These are phyloP conservation scores for Cephalopachus bancanus DNA, from an alignment of 2,797 vertebrate species.

Conservation along the genomic window DNA sequence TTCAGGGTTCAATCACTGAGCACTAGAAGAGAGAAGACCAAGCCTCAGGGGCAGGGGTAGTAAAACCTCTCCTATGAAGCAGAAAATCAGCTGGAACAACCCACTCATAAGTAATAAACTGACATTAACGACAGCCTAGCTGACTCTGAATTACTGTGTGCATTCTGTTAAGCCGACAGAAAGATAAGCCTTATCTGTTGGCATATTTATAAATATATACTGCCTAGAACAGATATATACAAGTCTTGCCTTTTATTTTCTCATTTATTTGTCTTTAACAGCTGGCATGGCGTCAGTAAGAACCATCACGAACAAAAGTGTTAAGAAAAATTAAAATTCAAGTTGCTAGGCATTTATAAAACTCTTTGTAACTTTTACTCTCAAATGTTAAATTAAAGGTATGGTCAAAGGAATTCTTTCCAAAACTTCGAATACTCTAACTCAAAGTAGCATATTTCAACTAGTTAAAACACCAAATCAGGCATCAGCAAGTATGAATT, in stretches of 20 bases:
- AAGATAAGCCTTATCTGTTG: background rate
- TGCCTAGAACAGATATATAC: background rate
- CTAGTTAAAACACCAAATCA: background rate
- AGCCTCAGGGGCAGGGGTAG: constrained; percentile 66
- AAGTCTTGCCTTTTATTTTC: background rate
- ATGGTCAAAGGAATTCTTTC: background rate
- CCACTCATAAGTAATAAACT: constrained; percentile 69
- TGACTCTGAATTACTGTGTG: constrained; percentile 62
- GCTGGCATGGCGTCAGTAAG: constrained; percentile 3
- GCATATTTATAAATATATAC: background rate
- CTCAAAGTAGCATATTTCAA: background rate
- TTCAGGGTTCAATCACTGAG: constrained; percentile 72
- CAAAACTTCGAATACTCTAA: background rate
- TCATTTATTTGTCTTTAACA: constrained; percentile 22
- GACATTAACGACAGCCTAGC: constrained; percentile 55
- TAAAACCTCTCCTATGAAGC: constrained; percentile 78
- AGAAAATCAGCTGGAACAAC: constrained; percentile 80
- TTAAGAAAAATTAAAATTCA: constrained; percentile 26
- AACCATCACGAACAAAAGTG: background rate
- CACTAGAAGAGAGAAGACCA: constrained; percentile 65
- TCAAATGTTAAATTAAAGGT: constrained; percentile 7
- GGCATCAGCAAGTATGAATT: background rate
- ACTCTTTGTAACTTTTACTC: background rate
- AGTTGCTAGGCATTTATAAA: background rate
- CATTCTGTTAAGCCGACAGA: background rate